Conservation (phyloP, 2,797 vertebrate species). For the Bradypodion pumilum region DNA sequence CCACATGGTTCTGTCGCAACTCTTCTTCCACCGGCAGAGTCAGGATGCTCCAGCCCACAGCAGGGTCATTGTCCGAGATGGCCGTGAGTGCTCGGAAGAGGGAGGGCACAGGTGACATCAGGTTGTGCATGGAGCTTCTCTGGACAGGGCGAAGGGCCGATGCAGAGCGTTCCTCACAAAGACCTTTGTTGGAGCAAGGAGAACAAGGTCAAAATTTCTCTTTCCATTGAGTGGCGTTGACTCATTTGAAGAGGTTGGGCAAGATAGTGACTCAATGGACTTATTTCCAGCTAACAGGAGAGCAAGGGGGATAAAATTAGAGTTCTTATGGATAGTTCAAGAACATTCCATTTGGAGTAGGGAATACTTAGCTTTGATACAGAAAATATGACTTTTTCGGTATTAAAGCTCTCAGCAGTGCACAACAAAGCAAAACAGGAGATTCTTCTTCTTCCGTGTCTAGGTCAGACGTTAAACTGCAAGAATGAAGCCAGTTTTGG, state of each 20-base stretch:
- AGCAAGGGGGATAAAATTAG: too few species aligned
- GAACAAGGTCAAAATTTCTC: background rate
- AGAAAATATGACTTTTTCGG: too few species aligned
- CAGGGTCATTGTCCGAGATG: conserved; percentile 44
- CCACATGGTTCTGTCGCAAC: conserved; percentile 6
- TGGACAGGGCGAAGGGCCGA: background rate
- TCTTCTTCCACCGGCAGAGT: conserved; percentile 15
- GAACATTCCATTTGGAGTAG: too few species aligned
- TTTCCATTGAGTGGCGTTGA: too few species aligned
- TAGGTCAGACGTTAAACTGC: too few species aligned
- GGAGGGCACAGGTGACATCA: conserved; percentile 49
- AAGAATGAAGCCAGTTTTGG: too few species aligned
- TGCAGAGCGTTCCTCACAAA: background rate
- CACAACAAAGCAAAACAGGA: too few species aligned
- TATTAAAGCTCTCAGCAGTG: too few species aligned
- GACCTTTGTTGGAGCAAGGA: background rate
- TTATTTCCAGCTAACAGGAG: too few species aligned
- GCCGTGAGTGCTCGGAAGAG: conserved; percentile 53
- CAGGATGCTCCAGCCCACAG: conserved; percentile 44
- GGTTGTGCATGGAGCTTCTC: conserved; percentile 42
- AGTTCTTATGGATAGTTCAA: too few species aligned
- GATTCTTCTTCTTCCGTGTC: too few species aligned
- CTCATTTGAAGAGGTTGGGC: background rate
- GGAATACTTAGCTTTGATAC: too few species aligned
- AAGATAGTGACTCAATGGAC: background rate